Evolutionary conservation across 2,888 invertebrate species (phyloP).

Genomic region (Pantelozetes paolii): DNA sequence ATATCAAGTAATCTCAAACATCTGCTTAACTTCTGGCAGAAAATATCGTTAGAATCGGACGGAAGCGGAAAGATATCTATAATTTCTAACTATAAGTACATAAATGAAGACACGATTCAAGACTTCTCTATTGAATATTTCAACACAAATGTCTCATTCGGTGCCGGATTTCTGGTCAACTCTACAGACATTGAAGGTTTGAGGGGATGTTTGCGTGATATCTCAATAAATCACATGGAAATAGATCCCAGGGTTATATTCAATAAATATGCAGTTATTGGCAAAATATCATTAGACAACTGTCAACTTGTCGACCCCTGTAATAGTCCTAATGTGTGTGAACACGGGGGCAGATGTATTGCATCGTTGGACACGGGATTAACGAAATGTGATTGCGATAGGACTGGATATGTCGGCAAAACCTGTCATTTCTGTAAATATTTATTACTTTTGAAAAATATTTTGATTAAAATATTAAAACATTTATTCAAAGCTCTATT

Average conservation of each 20-base stretch:
- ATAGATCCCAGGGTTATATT: conserved; percentile 38
- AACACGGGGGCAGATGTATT: conserved; percentile 84
- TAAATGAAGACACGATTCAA: neutral
- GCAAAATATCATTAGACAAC: conserved; percentile 82
- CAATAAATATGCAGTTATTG: conserved; percentile 51
- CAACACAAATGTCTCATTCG: neutral
- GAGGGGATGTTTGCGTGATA: conserved; percentile 40
- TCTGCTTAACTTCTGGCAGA: conserved; percentile 1
- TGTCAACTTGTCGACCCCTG: conserved; percentile 86
- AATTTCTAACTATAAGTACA: conserved; percentile 1
- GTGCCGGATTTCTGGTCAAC: conserved; percentile 18
- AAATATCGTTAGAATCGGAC: neutral
- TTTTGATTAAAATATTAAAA: no score
- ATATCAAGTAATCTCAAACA: neutral
- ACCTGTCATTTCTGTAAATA: conserved; percentile 78
- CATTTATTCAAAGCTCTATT: no score
- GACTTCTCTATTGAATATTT: neutral
- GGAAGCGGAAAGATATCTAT: conserved; percentile 2
- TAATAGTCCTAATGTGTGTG: conserved; percentile 80
- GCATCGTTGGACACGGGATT: conserved; percentile 53
- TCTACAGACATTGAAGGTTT: conserved; percentile 25
- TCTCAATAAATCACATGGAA: conserved; percentile 32
- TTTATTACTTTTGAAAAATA: neutral
- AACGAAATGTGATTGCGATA: conserved; percentile 81
- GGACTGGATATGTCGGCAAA: conserved; percentile 84